These are phyloP conservation scores for Hapalemur alaotrensis DNA, from an alignment of 2,797 vertebrate species.

Conservation along the genomic window DNA sequence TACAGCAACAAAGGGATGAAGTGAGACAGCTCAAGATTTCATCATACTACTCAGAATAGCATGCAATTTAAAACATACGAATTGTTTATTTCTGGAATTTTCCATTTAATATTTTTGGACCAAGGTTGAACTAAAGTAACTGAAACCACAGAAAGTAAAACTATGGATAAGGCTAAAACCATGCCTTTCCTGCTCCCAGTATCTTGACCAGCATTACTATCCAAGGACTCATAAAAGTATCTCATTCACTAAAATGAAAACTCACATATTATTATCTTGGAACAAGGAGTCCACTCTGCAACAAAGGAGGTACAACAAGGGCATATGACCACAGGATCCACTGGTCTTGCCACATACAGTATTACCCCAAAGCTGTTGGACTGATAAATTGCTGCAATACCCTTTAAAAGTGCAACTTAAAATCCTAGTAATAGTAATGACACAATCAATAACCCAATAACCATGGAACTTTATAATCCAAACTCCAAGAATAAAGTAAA, in stretches of 20 bases:
- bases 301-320: not conserved
- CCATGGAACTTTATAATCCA: not conserved
- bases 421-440: not conserved
- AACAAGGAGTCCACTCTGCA: not conserved
- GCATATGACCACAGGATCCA: not conserved
- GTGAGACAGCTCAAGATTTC: not conserved
- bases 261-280: not conserved
- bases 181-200: not conserved
- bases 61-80: not conserved
- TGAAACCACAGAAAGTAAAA: not conserved
- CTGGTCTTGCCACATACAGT: not conserved
- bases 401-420: not conserved
- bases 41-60: not conserved
- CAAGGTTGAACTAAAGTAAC: not conserved
- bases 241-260: conserved; percentile 16
- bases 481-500: not conserved
- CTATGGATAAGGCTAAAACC: not conserved
- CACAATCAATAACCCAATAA: not conserved
- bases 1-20: not conserved
- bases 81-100: not conserved
- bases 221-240: not conserved
- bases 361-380: not conserved
- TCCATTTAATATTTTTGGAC: not conserved
- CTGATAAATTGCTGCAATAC: not conserved
- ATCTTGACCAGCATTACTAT: not conserved